Percentiles rank a stretch among this genome's conserved stretches.
Conservation (phyloP, 2,113 vertebrate species). For the Austrofundulus limnaeus region DNA sequence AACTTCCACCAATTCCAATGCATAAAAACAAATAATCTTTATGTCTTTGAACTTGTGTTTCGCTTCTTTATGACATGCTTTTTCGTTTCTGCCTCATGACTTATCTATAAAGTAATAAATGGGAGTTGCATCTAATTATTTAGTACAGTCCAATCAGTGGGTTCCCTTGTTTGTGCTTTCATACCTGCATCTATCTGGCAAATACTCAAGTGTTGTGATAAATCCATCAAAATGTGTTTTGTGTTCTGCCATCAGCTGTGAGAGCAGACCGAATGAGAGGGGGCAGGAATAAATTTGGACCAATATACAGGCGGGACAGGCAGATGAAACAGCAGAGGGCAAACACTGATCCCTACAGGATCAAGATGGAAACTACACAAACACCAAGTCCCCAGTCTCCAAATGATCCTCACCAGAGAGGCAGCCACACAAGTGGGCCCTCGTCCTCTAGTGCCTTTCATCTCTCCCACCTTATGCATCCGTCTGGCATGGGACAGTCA, state of each 20-base stretch:
- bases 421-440: slow-evolving; percentile 30
- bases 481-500: slow-evolving; percentile 45
- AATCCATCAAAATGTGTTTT: slow-evolving; percentile 11
- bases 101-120: slow-evolving; percentile 58
- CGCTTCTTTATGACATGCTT: slow-evolving; percentile 8
- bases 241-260: slow-evolving; percentile 70
- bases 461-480: slow-evolving; percentile 49
- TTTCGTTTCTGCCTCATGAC: slow-evolving; percentile 8
- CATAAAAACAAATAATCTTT: background rate
- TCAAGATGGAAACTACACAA: slow-evolving; percentile 71
- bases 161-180: background rate
- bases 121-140: no score
- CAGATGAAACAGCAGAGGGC: slow-evolving; percentile 77
- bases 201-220: background rate
- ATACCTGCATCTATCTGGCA: background rate
- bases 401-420: slow-evolving; percentile 53
- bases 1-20: background rate
- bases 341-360: slow-evolving; percentile 61
- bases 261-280: slow-evolving; percentile 83
- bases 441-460: slow-evolving; percentile 57
- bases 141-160: no score
- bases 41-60: background rate
- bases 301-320: slow-evolving; percentile 78
- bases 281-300: slow-evolving; percentile 83
- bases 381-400: slow-evolving; percentile 26